These are phyloP conservation scores for Melanotaenia maccullochi DNA, from an alignment of 2,797 vertebrate species.

Conservation along the genomic window DNA sequence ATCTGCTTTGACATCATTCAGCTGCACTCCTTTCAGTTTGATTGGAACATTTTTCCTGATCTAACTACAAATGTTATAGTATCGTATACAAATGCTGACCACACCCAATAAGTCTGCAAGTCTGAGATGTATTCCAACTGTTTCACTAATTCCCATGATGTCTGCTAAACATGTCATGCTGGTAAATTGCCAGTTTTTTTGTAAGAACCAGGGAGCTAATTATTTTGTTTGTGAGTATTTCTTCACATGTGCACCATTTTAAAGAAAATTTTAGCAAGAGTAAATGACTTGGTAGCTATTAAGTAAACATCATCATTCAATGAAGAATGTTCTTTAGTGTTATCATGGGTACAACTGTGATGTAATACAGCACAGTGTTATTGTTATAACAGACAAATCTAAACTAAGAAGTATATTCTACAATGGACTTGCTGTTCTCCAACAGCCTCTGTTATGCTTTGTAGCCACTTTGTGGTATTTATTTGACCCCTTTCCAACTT, in stretches of 20 bases:
- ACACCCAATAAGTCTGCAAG: conserved; percentile 22
- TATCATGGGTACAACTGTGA: conserved; percentile 61
- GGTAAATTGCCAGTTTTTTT: conserved; percentile 25
- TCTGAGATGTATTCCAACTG: conserved; percentile 18
- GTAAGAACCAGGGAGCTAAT: conserved; percentile 35
- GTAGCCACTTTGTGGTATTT: conserved; percentile 62
- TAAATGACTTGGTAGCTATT: conserved; percentile 39
- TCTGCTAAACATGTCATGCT: background rate
- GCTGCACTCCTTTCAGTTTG: conserved; percentile 15
- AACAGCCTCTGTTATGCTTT: conserved; percentile 66
- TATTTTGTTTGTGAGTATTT: conserved; percentile 44
- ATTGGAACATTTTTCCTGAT: conserved; percentile 14
- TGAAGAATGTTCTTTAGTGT: conserved; percentile 43
- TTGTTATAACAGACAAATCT: conserved; percentile 68
- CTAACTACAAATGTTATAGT: conserved; percentile 31
- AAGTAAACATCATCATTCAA: conserved; percentile 46
- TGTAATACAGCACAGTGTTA: conserved; percentile 66
- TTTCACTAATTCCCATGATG: conserved; percentile 29
- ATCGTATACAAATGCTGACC: conserved; percentile 17
- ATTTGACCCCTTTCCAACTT: conserved; percentile 54
- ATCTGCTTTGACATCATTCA: conserved; percentile 22
- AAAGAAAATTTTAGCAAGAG: conserved; percentile 31
- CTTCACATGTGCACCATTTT: conserved; percentile 14
- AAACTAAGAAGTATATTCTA: conserved; percentile 70
- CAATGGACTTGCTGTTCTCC: conserved; percentile 73